Base-by-base conservation (phyloP, 2,888 invertebrate species). In the Acanthacorydalis orientalis region DNA sequence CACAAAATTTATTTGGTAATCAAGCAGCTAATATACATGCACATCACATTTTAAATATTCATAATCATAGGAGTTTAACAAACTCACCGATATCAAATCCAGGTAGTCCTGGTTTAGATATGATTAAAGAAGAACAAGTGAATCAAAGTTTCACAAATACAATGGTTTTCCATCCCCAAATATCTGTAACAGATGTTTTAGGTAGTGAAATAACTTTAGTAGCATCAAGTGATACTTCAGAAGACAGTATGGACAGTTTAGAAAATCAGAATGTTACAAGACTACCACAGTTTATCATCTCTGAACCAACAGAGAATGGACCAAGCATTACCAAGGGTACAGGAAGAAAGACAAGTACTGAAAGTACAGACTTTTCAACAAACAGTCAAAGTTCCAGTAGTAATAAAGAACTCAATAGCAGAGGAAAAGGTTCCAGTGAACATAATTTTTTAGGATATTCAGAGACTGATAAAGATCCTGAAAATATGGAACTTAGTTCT, bases 101-200 rank as follows among this genome's bases (percentile, higher is more conserved):
- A 0, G 73, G 75, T 1, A 79, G 79, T 49, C 81, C 81, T 1
- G 73, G 74, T 4, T 60, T 87, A 48, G 84, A 83, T 58, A 86
- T 86, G 75, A 87, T 86, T 43, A 84, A 82, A 61, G 80, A 80
- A 59, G 80, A 80, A 60, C 78, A 80, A 52, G 77, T 78, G 0
- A 69, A 68, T 43, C 70, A 72, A 0, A 64, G 31, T 31, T 34
- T 38, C 42, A 31, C 34, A 14, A 31, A 14, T 6, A 38, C 47
- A 33, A 12, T 42, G 10, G 38, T 35, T 15, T 23, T 49, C 8
- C 78, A 84, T 61, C 91, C 93, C 0, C 90, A 90, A 64, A 93
- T 93, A 51, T 91, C 89, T 55, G 74, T 93, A 9, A 93, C 93
- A 0, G 92, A 93, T 61, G 90, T 91, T 46, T 73, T 86, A 47